Conservation (phyloP, 2,113 vertebrate species). For the Etheostoma cragini region DNA sequence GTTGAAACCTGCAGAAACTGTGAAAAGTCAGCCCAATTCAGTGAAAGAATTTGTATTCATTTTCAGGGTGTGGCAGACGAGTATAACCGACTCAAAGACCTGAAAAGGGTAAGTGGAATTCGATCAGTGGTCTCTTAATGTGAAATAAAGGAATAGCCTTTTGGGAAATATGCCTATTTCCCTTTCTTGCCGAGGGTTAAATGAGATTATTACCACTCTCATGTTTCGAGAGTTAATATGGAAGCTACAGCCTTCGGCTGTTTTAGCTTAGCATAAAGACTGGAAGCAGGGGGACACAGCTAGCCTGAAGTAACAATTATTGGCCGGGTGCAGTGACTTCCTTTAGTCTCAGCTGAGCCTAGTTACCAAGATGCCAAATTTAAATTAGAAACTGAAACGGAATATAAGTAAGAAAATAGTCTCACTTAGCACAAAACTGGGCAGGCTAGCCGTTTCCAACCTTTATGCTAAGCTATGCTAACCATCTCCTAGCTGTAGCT, state of each 20-base stretch:
- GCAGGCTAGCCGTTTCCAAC: too few relatives aligned
- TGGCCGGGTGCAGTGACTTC: not conserved
- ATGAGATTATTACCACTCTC: not conserved
- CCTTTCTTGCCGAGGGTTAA: not conserved
- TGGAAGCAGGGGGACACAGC: not conserved
- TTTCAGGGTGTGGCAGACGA: conserved; percentile 87
- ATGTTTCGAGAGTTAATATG: not conserved
- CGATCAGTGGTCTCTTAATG: not conserved
- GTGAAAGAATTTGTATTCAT: not conserved
- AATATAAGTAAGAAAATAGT: not conserved
- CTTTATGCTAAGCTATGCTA: too few relatives aligned
- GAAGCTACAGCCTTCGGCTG: not conserved
- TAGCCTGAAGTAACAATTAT: not conserved
- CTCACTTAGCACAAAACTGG: not conserved
- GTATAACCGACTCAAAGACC: conserved; percentile 87
- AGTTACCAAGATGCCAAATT: not conserved
- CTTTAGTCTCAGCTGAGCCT: not conserved
- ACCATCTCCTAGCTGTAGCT: too few relatives aligned
- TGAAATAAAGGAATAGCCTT: not conserved
- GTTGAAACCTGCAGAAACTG: too few relatives aligned
- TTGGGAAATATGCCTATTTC: not conserved
- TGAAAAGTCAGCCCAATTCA: not conserved
- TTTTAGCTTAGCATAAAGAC: conserved; percentile 6
- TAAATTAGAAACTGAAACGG: not conserved
- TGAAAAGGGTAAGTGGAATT: conserved; percentile 83